Base-by-base conservation (phyloP, 2,113 vertebrate genomes). In the Semnornis frantzii region DNA sequence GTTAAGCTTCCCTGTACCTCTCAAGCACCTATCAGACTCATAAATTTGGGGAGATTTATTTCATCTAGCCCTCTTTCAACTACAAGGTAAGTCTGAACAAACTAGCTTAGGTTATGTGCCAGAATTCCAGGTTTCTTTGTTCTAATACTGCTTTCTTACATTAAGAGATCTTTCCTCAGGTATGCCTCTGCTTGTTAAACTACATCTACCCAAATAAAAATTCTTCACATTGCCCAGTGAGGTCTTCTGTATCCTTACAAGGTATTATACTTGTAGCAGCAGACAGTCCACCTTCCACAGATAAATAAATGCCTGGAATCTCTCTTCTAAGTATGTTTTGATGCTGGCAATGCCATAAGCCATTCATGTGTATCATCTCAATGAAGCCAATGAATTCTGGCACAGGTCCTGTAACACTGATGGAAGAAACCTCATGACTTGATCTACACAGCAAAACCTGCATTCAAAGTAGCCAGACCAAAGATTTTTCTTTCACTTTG, bases 381-480 rank as follows among this genome's bases (percentile, higher is more conserved):
- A 95, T 80, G 66, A 95, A 93, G 68, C 72, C 52, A 93, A 77
- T 60, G 75, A 88, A 71, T 63, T 24, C 30, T 69, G 75, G 78
- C 79, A 89, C 25, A 71, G n/a, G 27, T 11, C 34, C 60, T 81
- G 24, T 3, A 27, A 73, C 59, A 42, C 21, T 76, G 30, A 59
- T 46, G 25, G 27, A 88, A 76, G 57, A 80, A 46, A 76, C 7
- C 55, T 80, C 64, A 85, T 0, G 1, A 82, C n/a, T 48, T 30
- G 23, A 89, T n/a, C 55, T 34, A 59, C 25, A 79, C 14, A 82
- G 75, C 52, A 85, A 85, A 94, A 87, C 3, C 5, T 66, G 57
- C 24, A 50, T 59, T 50, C 2, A 0, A 63, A 78, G 16, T 20
- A 74, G 24, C 59, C 37, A 15, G 44, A 44, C 24, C 6, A 34